A percentile compares a stretch with the other conserved stretches of the same genome.
Conservation (phyloP, 2,113 vertebrate genomes). For the Tetrao urogallus region DNA sequence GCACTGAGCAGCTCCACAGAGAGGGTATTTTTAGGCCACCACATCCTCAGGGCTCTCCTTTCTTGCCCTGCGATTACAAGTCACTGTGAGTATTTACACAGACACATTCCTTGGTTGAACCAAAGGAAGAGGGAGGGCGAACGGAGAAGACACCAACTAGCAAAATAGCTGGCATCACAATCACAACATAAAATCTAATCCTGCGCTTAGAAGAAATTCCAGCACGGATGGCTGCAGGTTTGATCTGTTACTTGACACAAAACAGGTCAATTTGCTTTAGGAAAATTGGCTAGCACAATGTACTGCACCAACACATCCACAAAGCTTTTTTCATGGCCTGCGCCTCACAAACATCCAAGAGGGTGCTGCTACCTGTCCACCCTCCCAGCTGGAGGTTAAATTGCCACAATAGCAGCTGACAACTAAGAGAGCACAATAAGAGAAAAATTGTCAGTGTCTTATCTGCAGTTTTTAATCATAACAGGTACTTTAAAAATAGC, state of each 20-base stretch:
- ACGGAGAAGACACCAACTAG: neutral
- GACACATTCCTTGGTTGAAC: rapidly evolving
- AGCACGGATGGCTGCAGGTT: neutral
- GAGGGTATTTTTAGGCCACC: neutral
- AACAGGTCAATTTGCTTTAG: constrained; percentile 37
- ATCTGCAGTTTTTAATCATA: constrained; percentile 52
- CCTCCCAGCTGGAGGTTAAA: constrained; percentile 50
- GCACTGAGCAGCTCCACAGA: neutral
- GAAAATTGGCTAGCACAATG: neutral
- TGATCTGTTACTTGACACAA: constrained; percentile 20
- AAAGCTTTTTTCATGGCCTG: neutral
- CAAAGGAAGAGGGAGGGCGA: neutral
- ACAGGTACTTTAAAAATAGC: constrained; percentile 65
- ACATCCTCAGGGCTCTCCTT: neutral
- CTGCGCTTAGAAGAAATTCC: constrained; percentile 30
- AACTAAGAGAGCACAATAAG: neutral
- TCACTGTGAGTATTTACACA: neutral
- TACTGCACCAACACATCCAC: neutral
- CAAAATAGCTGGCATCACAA: constrained; percentile 15
- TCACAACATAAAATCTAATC: neutral
- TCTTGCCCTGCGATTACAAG: neutral
- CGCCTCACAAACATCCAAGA: neutral
- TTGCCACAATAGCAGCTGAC: constrained; percentile 40
- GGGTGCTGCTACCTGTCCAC: constrained; percentile 24
- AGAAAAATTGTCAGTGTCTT: constrained; percentile 44